Evolutionary conservation across 2,797 vertebrate genomes (phyloP).

Genomic region (Pangasius mekongensis): DNA sequence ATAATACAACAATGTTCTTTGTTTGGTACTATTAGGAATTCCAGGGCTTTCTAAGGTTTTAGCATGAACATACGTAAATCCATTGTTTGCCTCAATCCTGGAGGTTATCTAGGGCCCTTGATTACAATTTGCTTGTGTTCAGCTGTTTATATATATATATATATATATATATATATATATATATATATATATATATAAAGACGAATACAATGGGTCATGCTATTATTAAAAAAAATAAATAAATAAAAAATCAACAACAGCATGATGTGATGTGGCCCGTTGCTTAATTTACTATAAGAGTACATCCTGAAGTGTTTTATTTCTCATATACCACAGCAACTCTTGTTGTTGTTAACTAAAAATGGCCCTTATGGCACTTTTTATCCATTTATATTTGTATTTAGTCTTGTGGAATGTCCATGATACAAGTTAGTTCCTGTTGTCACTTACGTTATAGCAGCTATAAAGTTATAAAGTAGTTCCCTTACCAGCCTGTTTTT

Average conservation of each 20-base stretch:
- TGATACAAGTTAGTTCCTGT: not conserved
- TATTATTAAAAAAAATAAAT: not conserved
- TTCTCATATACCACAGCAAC: not conserved
- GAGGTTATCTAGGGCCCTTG: constrained; percentile 61
- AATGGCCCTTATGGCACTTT: not conserved
- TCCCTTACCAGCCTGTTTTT: not conserved
- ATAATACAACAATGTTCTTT: constrained; percentile 66
- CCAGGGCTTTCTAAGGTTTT: not conserved
- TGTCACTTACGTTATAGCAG: not conserved
- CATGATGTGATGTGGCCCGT: not conserved
- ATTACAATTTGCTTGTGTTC: constrained; percentile 56
- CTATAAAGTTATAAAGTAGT: not conserved
- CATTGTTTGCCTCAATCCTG: constrained; percentile 69
- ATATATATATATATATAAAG: not conserved
- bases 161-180: not conserved
- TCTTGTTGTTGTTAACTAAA: not conserved
- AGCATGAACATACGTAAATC: constrained; percentile 60
- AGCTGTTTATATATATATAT: not conserved
- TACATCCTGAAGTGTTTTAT: not conserved
- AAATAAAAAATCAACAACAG: not conserved
- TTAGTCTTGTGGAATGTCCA: not conserved
- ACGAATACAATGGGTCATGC: too few species aligned
- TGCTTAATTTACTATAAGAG: not conserved
- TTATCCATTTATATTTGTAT: not conserved
- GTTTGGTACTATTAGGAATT: constrained; percentile 48